Conservation (phyloP, 2,888 invertebrate species). For the Melinaea marsaeus region DNA sequence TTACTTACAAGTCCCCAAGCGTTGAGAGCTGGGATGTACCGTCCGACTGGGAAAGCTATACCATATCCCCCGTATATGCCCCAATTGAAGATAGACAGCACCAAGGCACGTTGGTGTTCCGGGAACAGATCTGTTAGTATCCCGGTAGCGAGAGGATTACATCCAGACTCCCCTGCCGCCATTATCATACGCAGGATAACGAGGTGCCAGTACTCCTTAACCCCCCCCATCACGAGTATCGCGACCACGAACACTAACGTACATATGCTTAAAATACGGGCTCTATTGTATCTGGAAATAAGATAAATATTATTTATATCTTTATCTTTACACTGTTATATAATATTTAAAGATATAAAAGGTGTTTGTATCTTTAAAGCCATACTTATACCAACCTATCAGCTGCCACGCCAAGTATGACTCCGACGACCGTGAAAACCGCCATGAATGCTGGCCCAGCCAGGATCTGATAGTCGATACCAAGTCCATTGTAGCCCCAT, state of each 20-base stretch:
- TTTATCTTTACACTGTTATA: too few species aligned
- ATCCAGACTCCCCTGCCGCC: slow-evolving; percentile 92
- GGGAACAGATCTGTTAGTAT: slow-evolving; percentile 89
- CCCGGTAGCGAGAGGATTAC: slow-evolving; percentile 91
- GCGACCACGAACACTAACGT: slow-evolving; percentile 89
- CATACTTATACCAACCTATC: slow-evolving; percentile 75
- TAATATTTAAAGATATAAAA: too few species aligned
- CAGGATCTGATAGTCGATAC: slow-evolving; percentile 93
- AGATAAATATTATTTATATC: not conserved
- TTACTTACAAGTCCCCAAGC: slow-evolving; percentile 83
- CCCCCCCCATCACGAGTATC: slow-evolving; percentile 90
- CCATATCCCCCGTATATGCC: slow-evolving; percentile 97
- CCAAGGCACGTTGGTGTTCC: slow-evolving; percentile 89
- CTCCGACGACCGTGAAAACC: slow-evolving; percentile 92
- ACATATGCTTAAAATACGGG: slow-evolving; percentile 85
- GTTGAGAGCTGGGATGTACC: slow-evolving; percentile 87
- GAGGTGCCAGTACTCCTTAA: slow-evolving; percentile 93
- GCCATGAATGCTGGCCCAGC: slow-evolving; percentile 96
- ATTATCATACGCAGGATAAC: slow-evolving; percentile 90
- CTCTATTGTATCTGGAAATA: slow-evolving; percentile 80
- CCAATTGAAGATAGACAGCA: slow-evolving; percentile 96
- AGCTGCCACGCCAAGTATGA: slow-evolving; percentile 89
- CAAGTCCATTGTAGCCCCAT: slow-evolving; percentile 95
- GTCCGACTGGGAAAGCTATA: slow-evolving; percentile 93
- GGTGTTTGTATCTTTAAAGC: not conserved